A percentile compares a stretch with the other conserved stretches of the same genome.
Conservation (phyloP, 2,888 invertebrate genomes). For the Lagria hirta region DNA sequence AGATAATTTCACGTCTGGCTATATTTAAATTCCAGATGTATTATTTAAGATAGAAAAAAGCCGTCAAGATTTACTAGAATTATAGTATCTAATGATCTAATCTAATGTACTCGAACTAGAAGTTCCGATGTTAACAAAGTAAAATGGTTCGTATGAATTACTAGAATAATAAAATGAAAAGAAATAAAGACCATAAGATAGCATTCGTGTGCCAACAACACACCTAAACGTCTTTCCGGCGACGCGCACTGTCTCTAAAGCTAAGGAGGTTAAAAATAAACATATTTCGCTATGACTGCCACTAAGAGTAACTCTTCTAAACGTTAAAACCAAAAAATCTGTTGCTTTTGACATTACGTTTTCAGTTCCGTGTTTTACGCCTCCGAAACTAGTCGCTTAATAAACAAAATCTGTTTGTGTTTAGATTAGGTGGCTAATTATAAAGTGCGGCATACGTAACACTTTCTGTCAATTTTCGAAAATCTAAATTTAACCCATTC, state of each 20-base stretch:
- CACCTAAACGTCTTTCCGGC: conserved; percentile 39
- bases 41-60: too few relatives aligned
- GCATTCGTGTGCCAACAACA: conserved; percentile 32
- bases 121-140: too few relatives aligned
- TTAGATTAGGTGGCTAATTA: conserved; percentile 31
- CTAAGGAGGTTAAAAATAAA: conserved; percentile 48
- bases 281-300: conserved; percentile 43
- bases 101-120: too few relatives aligned
- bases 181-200: too few relatives aligned
- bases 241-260: conserved; percentile 39
- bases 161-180: too few relatives aligned
- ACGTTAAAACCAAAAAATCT: conserved; percentile 15
- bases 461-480: conserved; percentile 14
- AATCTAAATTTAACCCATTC: conserved; percentile 32
- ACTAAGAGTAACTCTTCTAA: too few relatives aligned
- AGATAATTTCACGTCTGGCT: conserved; percentile 11
- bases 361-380: neutral
- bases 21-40: conserved; percentile 17
- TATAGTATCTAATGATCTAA: too few relatives aligned
- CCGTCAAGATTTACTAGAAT: too few relatives aligned
- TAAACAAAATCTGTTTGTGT: conserved; percentile 24
- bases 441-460: conserved; percentile 22
- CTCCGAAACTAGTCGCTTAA: conserved; percentile 1
- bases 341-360: conserved; percentile 4
- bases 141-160: too few relatives aligned